Percentiles rank a stretch among this genome's conserved stretches.
phyloP scores from a whole-genome alignment of 2,888 invertebrate species.

The Odontocolon sp. region DNA sequence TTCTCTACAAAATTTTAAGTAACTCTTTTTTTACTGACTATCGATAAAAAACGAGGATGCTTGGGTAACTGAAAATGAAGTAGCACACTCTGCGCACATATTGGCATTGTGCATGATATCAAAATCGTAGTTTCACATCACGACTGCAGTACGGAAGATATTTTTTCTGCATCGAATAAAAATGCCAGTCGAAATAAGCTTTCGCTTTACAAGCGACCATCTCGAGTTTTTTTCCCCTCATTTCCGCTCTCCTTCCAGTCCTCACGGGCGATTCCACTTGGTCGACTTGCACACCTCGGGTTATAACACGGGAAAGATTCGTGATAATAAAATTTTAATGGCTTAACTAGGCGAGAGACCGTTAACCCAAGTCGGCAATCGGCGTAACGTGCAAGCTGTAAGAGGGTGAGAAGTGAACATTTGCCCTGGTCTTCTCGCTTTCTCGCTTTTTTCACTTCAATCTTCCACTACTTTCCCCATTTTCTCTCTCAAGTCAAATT shows the following conservation, averaged over 20 bases:
- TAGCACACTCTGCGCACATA: too few relatives aligned
- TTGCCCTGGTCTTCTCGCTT: slow-evolving; percentile 38
- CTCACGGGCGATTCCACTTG: slow-evolving; percentile 46
- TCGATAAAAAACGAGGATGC: too few relatives aligned
- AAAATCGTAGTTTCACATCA: not conserved
- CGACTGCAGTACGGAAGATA: not conserved
- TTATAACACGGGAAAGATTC: slow-evolving; percentile 65
- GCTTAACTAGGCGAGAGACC: slow-evolving; percentile 67
- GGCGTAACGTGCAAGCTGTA: slow-evolving; percentile 54
- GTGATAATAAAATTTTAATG: slow-evolving; percentile 73
- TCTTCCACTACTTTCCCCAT: slow-evolving; percentile 9
- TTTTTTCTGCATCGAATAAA: slow-evolving; percentile 17
- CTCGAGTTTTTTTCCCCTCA: not conserved
- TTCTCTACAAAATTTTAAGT: too few relatives aligned
- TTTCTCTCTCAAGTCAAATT: slow-evolving; percentile 42
- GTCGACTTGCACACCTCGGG: slow-evolving; percentile 48
- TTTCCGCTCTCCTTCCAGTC: not conserved
- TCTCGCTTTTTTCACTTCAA: slow-evolving; percentile 42
- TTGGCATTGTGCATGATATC: too few relatives aligned
- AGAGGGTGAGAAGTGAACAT: slow-evolving; percentile 58
- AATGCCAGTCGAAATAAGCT: slow-evolving; percentile 14
- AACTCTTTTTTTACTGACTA: too few relatives aligned
- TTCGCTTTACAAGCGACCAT: slow-evolving; percentile 11
- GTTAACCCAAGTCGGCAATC: slow-evolving; percentile 60
- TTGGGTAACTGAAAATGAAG: too few relatives aligned